Evolutionary conservation across 2,797 vertebrate species (phyloP).

Genomic region (Hypotaenidia okinawae): DNA sequence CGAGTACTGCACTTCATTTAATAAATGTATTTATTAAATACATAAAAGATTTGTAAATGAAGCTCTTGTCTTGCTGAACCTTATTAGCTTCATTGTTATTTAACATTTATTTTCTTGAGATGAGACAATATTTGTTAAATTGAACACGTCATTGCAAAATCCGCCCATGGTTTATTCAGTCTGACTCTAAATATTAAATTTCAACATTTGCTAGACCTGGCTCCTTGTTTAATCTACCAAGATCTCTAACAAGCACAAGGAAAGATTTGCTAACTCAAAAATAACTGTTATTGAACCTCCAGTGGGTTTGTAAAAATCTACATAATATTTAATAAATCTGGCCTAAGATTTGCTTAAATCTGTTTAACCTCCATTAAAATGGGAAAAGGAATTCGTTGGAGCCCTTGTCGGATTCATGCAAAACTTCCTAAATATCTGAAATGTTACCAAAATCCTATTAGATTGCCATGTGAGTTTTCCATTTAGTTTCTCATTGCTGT

Average conservation of each 20-base stretch:
- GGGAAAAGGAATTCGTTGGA: conserved; percentile 15
- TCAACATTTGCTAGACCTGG: conserved; percentile 48
- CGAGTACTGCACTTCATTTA: conserved; percentile 69
- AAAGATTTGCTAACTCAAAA: conserved; percentile 58
- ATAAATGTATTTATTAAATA: conserved; percentile 77
- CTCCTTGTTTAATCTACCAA: conserved; percentile 60
- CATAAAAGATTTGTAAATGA: conserved; percentile 70
- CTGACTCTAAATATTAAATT: conserved; percentile 66
- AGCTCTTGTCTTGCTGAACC: conserved; percentile 56
- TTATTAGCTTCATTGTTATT: conserved; percentile 63
- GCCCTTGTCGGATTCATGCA: not conserved
- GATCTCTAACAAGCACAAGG: conserved; percentile 13
- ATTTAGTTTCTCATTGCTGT: conserved; percentile 43
- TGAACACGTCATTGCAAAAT: conserved; percentile 49
- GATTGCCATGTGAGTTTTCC: conserved; percentile 5
- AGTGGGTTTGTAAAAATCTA: conserved; percentile 59
- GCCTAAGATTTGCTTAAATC: conserved; percentile 40
- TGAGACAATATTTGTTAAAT: conserved; percentile 70
- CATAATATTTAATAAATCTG: conserved; percentile 66
- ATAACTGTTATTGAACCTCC: conserved; percentile 51
- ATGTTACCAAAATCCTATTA: conserved; percentile 54
- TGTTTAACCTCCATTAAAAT: conserved; percentile 57
- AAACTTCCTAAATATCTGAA: conserved; percentile 27
- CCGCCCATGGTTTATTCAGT: conserved; percentile 58
- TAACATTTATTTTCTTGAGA: conserved; percentile 67